phyloP scores from a whole-genome alignment of 2,797 vertebrate genomes.

The Notamacropus eugenii region DNA sequence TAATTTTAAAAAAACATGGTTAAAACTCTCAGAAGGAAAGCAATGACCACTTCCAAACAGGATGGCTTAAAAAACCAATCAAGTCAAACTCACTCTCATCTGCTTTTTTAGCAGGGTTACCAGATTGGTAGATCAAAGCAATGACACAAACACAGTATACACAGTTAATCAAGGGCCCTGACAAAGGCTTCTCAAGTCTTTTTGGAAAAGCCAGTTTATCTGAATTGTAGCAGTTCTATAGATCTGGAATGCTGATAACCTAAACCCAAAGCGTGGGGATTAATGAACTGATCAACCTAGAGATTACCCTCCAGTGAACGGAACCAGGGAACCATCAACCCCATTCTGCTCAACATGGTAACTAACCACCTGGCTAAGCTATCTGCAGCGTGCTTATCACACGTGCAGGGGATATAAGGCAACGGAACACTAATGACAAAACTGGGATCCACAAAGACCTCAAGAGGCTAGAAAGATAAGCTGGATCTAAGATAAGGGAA shows the following conservation, averaged over 20 bases:
- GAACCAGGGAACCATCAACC: not conserved
- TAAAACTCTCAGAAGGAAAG: not conserved
- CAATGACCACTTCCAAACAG: not conserved
- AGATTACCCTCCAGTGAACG: not conserved
- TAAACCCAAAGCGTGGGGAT: not conserved
- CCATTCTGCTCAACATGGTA: not conserved
- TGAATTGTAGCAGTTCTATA: too few species aligned
- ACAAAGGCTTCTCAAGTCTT: not conserved
- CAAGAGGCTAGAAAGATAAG: not conserved
- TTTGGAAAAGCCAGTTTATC: not conserved
- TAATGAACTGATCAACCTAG: not conserved
- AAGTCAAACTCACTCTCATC: not conserved
- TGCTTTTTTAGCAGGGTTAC: not conserved
- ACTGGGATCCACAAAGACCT: too few species aligned
- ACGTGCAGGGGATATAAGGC: not conserved
- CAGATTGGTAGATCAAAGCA: accelerated
- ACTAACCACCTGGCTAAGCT: not conserved
- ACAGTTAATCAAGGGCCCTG: not conserved
- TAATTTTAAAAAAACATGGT: too few species aligned
- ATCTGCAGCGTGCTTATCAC: not conserved
- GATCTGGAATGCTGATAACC: too few species aligned
- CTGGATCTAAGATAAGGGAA: not conserved
- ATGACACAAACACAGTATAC: not conserved
- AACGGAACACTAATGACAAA: not conserved
- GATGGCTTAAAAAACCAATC: not conserved